Conservation (phyloP, 2,797 vertebrate genomes). For the Pseudochromis fuscus region DNA sequence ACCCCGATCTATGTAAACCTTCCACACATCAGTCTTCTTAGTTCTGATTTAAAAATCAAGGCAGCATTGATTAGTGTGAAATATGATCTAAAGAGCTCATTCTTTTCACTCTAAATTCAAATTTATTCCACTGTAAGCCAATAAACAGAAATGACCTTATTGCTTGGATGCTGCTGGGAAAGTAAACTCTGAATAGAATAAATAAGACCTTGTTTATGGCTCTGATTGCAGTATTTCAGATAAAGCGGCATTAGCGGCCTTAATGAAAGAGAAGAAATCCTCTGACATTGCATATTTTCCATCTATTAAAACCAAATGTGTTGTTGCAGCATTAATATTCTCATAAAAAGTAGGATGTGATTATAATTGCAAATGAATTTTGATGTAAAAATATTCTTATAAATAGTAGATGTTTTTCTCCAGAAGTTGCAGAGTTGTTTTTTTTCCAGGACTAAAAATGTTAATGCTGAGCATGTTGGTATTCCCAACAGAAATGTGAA, state of each 20-base stretch:
- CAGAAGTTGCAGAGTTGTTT: constrained; percentile 75
- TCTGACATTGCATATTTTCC: constrained; percentile 74
- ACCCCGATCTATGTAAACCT: constrained; percentile 18
- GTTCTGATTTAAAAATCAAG: constrained; percentile 68
- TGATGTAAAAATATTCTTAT: constrained; percentile 71
- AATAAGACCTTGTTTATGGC: constrained; percentile 73
- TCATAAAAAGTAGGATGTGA: constrained; percentile 67
- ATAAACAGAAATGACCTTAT: constrained; percentile 66
- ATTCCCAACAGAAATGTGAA: constrained; percentile 75
- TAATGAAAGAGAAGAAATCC: constrained; percentile 64
- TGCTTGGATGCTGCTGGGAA: constrained; percentile 58
- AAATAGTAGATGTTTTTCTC: constrained; percentile 79
- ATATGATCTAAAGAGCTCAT: constrained; percentile 67
- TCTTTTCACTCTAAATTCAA: constrained; percentile 65
- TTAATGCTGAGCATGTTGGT: constrained; percentile 64
- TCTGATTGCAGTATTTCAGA: constrained; percentile 66
- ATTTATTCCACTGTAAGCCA: constrained; percentile 65
- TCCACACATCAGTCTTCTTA: constrained; percentile 43
- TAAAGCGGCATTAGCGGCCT: constrained; percentile 55
- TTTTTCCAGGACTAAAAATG: constrained; percentile 74
- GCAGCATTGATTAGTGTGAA: constrained; percentile 65
- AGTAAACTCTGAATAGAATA: constrained; percentile 70
- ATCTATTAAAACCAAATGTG: constrained; percentile 77
- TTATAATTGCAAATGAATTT: constrained; percentile 83
- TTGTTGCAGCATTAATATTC: constrained; percentile 75